Evolutionary conservation across 2,113 vertebrate genomes (phyloP).

Genomic region (Vicugna pacos): DNA sequence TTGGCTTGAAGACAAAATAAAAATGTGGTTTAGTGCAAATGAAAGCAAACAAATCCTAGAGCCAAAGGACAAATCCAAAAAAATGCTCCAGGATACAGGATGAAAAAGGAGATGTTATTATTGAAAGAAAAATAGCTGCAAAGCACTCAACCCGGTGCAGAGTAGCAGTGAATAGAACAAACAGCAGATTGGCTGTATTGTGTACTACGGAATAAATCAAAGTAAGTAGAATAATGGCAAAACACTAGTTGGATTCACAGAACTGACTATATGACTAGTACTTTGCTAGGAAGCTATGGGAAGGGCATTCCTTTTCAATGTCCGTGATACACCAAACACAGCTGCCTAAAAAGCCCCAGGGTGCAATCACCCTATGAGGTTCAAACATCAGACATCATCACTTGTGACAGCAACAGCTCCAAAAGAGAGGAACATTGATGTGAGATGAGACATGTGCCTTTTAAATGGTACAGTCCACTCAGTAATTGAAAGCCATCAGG

Average conservation of each 20-base stretch:
- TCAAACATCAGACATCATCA: constrained; percentile 76
- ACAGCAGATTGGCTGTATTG: constrained; percentile 24
- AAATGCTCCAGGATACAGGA: constrained; percentile 53
- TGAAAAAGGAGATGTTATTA: constrained; percentile 49
- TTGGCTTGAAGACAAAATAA: constrained; percentile 65
- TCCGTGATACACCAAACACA: constrained; percentile 67
- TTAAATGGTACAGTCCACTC: not conserved
- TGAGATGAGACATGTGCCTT: constrained; percentile 63
- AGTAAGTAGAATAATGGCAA: constrained; percentile 49
- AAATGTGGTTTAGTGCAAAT: constrained; percentile 63
- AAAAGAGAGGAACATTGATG: constrained; percentile 76
- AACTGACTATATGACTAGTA: constrained; percentile 1
- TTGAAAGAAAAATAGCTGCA: constrained; percentile 40
- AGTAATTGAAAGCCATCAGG: constrained; percentile 45
- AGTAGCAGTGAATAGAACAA: constrained; percentile 32
- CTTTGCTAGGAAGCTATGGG: constrained; percentile 12
- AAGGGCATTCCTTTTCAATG: constrained; percentile 49
- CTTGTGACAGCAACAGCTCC: constrained; percentile 77
- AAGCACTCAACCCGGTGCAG: constrained; percentile 47
- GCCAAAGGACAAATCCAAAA: constrained; percentile 75
- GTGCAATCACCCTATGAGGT: constrained; percentile 69
- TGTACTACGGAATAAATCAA: constrained; percentile 53
- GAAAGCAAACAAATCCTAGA: constrained; percentile 76
- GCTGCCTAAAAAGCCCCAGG: constrained; percentile 75
- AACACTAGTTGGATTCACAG: constrained; percentile 39